phyloP scores from a whole-genome alignment of 2,113 vertebrate species.

The Cavia porcellus region DNA sequence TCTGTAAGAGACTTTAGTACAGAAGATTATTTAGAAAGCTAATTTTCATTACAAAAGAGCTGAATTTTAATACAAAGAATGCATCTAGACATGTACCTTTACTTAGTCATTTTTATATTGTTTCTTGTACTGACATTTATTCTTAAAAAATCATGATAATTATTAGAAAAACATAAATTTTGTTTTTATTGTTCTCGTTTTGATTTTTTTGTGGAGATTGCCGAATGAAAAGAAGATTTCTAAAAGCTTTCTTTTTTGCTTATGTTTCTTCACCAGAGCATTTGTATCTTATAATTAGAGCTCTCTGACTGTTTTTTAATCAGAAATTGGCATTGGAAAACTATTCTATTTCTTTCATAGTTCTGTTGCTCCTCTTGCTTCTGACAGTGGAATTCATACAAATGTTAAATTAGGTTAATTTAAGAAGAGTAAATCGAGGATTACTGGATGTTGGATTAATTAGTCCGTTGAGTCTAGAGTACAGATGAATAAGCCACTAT shows the following conservation, averaged over 20 bases:
- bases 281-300: background rate
- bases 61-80: background rate
- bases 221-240: background rate
- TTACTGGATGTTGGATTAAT: background rate
- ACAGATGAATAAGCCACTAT: background rate
- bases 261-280: background rate
- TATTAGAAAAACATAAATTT: background rate
- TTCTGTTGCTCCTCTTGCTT: background rate
- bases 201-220: background rate
- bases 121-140: background rate
- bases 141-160: background rate
- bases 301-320: background rate
- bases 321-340: background rate
- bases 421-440: background rate
- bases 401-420: background rate
- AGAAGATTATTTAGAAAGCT: background rate
- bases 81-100: background rate
- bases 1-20: background rate
- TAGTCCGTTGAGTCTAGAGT: background rate
- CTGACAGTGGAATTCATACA: background rate
- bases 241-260: background rate
- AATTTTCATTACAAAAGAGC: background rate
- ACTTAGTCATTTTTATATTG: background rate
- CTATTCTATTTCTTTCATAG: background rate
- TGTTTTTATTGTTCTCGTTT: constrained; percentile 5